Evolutionary conservation across 2,113 vertebrate species (phyloP).

Genomic region (Cavia aperea): DNA sequence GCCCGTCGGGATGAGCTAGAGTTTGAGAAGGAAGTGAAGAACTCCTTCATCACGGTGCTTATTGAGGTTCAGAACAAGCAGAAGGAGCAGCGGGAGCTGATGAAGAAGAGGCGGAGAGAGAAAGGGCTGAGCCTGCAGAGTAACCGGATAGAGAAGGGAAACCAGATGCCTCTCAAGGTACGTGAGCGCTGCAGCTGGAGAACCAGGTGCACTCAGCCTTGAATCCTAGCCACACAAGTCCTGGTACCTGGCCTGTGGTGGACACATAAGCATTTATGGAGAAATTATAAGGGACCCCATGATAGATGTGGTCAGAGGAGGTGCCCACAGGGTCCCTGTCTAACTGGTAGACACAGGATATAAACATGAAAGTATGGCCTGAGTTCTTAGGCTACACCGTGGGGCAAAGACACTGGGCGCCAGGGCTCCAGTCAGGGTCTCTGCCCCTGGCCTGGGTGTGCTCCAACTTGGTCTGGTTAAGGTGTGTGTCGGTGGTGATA

Average conservation of each 20-base stretch:
- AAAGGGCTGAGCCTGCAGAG: slow-evolving; percentile 87
- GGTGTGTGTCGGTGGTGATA: not conserved
- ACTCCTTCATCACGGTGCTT: slow-evolving; percentile 91
- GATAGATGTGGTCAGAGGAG: not conserved
- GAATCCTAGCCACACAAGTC: accelerated
- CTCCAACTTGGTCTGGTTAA: not conserved
- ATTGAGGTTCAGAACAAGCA: slow-evolving; percentile 95
- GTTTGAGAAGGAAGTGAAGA: slow-evolving; percentile 96
- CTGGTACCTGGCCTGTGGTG: not conserved
- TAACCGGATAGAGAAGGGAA: slow-evolving; percentile 78
- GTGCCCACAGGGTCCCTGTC: not conserved
- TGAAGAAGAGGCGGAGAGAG: slow-evolving; percentile 87
- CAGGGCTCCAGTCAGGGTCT: not conserved
- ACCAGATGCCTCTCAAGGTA: slow-evolving; percentile 90
- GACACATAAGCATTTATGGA: not conserved
- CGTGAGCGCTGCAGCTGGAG: accelerated
- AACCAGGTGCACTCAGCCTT: accelerated
- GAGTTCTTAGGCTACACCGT: not conserved
- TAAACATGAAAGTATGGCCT: not conserved
- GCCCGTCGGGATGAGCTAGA: slow-evolving; percentile 90
- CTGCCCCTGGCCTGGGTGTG: not conserved
- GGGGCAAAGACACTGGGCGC: not conserved
- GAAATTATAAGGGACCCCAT: not conserved
- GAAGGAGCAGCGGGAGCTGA: slow-evolving; percentile 88
- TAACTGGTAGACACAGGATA: not conserved